Evolutionary conservation across 2,797 vertebrate species (phyloP).

Genomic region (Natrix natrix): DNA sequence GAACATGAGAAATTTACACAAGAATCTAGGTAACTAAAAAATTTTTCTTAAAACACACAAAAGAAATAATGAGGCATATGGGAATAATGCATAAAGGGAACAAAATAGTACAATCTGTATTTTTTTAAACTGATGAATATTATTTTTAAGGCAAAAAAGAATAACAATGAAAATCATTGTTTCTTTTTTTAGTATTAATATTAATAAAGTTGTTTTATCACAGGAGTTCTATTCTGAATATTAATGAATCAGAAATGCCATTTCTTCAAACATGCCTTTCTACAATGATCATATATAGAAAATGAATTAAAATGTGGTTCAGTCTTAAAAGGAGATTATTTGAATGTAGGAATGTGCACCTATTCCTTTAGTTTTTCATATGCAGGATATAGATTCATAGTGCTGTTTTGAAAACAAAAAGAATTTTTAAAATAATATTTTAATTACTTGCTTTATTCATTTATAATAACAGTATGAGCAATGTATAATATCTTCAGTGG

Average conservation of each 20-base stretch:
- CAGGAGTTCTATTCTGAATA: background rate
- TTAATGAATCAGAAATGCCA: background rate
- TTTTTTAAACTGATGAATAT: background rate
- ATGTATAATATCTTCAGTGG: background rate
- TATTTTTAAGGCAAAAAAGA: background rate
- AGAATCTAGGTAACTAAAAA: background rate
- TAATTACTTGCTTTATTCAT: background rate
- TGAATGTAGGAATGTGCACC: background rate
- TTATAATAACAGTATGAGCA: background rate
- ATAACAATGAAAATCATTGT: background rate
- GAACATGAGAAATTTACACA: background rate
- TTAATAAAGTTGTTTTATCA: background rate
- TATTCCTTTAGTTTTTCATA: background rate
- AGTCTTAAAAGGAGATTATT: background rate
- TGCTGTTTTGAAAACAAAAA: background rate
- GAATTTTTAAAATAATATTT: background rate
- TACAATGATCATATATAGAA: background rate
- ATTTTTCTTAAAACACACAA: background rate
- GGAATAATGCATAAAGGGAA: background rate
- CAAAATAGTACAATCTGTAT: background rate
- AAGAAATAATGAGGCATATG: background rate
- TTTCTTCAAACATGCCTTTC: background rate
- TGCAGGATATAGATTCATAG: no score
- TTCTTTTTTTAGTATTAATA: background rate
- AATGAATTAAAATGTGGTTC: background rate